Percentiles rank a stretch among this genome's conserved stretches.
Conservation (phyloP, 2,797 vertebrate genomes). For the Ptychobarbus kaznakovi region DNA sequence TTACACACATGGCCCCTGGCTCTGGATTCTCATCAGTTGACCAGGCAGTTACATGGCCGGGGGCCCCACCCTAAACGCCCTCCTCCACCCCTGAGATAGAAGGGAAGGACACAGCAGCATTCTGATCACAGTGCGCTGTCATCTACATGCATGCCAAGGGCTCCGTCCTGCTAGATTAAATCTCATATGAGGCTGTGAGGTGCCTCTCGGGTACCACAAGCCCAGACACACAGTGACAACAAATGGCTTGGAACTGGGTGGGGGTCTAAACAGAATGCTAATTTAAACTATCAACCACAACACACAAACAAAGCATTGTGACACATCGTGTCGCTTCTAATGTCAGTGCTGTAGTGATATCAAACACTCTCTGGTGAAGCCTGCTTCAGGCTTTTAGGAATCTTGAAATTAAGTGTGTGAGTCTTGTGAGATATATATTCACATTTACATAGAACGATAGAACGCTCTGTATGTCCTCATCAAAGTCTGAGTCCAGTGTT, state of each 20-base stretch:
- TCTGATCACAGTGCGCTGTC: conserved; percentile 22
- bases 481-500: background rate
- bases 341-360: background rate
- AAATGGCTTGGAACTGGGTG: conserved; percentile 35
- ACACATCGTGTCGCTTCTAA: conserved; percentile 13
- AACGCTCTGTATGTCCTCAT: background rate
- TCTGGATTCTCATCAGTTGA: background rate
- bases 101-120: background rate
- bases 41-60: conserved; percentile 1
- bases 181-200: conserved; percentile 33
- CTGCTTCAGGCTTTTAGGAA: conserved; percentile 1
- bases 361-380: conserved; percentile 6
- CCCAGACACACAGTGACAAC: conserved; percentile 39
- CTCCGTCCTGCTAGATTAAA: conserved; percentile 35
- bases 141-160: conserved; percentile 26
- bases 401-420: background rate
- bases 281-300: conserved; percentile 25
- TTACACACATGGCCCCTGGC: background rate
- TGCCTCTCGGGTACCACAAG: conserved; percentile 17
- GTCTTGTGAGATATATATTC: background rate
- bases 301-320: conserved; percentile 9
- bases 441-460: background rate
- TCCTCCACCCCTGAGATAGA: conserved; percentile 1
- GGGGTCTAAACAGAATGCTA: conserved; percentile 36
- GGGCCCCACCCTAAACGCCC: background rate